Evolutionary conservation across 2,113 vertebrate species (phyloP), one percentile per base, ranked within the genome.

Genomic region (Rhinichthys klamathensis): DNA sequence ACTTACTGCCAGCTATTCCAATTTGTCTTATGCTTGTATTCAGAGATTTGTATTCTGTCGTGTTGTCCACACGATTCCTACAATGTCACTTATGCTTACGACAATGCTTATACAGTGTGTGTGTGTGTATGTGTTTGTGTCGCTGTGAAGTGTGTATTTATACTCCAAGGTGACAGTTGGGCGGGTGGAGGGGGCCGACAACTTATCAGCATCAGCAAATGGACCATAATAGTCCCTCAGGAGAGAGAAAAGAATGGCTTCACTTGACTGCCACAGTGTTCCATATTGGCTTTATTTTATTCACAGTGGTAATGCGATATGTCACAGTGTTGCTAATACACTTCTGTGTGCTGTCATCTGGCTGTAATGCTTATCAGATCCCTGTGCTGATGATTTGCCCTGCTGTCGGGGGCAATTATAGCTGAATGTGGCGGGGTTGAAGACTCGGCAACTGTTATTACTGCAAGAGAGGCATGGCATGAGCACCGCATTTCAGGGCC

Each of bases 371-470:
- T 99, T 97, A 99, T 99, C 97, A 97, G 96, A 95, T 49, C 89
- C 94, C 95, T 91, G 94, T 94, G 95, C 96, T 97, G 96, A 97
- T 95, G 96, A 98, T 96, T 96, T 96, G 95, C 95, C 96, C 96
- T 95, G 96, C 97, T 97, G 97, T 99, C 97, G 95, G 96, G 95
- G 95, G 96, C 96, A 97, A 99, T 99, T 98, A 99, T 96, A 94
- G 94, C 94, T 95, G 94, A 94, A 96, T 96, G 95, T 95, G 94
- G 95, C 83, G 93, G 93, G 95, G 95, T 87, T 96, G 95, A 96
- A 30, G 91, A 89, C 96, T 94, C 94, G 89, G 85, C 44, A 93
- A 94, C 95, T 89, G 90, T 89, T 89, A 92, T 92, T 92, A 91
- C 88, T 88, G 89, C 75, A 87, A 87, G 83, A 85, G 85, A 84